These are phyloP conservation scores for Nansenia antarctica DNA, from an alignment of 2,113 vertebrate genomes.

Conservation along the genomic window DNA sequence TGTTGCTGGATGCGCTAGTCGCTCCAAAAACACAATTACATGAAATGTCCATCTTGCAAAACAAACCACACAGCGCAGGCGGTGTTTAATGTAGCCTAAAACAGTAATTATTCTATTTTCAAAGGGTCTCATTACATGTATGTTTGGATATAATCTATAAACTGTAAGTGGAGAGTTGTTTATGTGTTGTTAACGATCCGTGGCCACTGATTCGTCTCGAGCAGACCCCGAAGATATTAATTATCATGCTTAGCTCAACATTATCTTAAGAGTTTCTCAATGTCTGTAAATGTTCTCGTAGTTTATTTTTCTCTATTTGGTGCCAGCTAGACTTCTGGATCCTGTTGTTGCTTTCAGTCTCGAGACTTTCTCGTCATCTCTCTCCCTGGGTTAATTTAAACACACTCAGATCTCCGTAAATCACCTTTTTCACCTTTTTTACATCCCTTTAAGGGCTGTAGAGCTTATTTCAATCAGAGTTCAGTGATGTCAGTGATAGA, in stretches of 20 bases:
- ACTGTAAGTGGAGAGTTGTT: background rate
- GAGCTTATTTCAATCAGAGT: no score
- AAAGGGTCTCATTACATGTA: conserved; percentile 22
- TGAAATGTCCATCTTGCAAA: conserved; percentile 22
- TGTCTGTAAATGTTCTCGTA: background rate
- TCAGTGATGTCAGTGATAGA: no score
- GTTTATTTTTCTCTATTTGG: background rate
- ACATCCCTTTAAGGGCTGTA: no score
- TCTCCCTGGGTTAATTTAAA: background rate
- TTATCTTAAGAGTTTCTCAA: background rate
- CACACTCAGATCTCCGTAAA: no score
- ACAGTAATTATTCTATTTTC: conserved; percentile 30
- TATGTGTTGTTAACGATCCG: conserved; percentile 11
- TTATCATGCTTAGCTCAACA: background rate
- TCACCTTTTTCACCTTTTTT: no score
- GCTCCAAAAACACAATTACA: conserved; percentile 43
- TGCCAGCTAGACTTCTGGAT: background rate
- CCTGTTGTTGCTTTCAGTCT: background rate
- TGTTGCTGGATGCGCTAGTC: conserved; percentile 18
- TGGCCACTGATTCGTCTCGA: background rate
- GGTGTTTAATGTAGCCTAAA: conserved; percentile 1
- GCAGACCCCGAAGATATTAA: background rate
- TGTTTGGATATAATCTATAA: conserved; percentile 19
- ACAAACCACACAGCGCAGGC: conserved; percentile 28
- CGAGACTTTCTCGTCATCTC: background rate